Evolutionary conservation across 2,113 vertebrate genomes (phyloP).

Genomic region (Coptodon rendalli): DNA sequence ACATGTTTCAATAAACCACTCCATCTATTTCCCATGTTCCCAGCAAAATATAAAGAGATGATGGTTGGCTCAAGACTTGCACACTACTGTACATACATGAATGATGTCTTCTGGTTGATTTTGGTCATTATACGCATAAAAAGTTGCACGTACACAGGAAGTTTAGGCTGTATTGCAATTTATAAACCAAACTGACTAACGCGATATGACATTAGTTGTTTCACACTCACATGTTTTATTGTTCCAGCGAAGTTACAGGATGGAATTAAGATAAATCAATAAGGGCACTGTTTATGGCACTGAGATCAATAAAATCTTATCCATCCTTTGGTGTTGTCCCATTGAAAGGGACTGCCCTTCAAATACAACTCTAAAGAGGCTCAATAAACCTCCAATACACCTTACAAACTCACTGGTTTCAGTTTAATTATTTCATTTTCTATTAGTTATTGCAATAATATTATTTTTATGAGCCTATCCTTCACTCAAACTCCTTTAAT

Average conservation of each 20-base stretch:
- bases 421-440: neutral
- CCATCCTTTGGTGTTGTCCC: neutral
- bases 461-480: neutral
- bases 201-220: conserved; percentile 2
- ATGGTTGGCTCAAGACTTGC: neutral
- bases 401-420: neutral
- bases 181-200: neutral
- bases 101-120: neutral
- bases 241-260: neutral
- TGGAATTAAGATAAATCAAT: neutral
- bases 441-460: neutral
- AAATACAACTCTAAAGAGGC: neutral
- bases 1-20: neutral
- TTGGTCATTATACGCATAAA: neutral
- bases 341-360: neutral
- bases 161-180: neutral
- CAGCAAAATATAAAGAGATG: neutral
- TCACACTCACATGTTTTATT: neutral
- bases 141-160: neutral
- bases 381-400: neutral
- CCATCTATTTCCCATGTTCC: neutral
- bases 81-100: neutral
- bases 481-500: neutral
- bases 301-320: neutral
- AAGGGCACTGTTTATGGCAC: neutral